A percentile compares a stretch with the other conserved stretches of the same genome.
phyloP scores from a whole-genome alignment of 2,888 invertebrate species.

The Griposia aprilina region DNA sequence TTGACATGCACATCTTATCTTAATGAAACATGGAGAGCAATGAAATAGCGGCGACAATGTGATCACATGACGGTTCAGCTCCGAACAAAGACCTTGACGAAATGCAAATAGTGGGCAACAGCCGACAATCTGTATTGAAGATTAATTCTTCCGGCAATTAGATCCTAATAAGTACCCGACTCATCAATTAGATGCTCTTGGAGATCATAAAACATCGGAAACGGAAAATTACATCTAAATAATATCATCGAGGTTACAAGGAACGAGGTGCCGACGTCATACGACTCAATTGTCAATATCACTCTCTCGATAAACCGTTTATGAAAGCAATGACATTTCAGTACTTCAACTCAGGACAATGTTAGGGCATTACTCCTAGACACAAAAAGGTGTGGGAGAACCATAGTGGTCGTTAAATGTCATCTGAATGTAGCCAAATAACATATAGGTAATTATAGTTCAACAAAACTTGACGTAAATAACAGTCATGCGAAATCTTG shows the following conservation, averaged over 20 bases:
- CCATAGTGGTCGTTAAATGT: conserved; percentile 7
- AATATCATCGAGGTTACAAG: conserved; percentile 19
- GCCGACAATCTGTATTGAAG: conserved; percentile 52
- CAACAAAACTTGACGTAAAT: conserved; percentile 14
- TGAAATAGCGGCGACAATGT: conserved; percentile 29
- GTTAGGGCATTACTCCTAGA: conserved; percentile 45
- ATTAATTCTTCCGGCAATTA: conserved; percentile 66
- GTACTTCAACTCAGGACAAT: conserved; percentile 8
- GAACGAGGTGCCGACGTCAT: conserved; percentile 32
- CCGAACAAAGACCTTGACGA: conserved; percentile 50
- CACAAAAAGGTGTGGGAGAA: conserved; percentile 20
- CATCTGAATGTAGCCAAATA: conserved; percentile 4
- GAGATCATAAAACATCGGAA: conserved; percentile 49
- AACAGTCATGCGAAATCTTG: not conserved
- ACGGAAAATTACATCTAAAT: conserved; percentile 51
- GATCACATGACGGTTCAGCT: conserved; percentile 47
- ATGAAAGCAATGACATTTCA: conserved; percentile 41
- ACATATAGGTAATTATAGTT: not conserved
- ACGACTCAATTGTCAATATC: conserved; percentile 21
- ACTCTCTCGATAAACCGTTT: conserved; percentile 14
- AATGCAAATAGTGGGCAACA: conserved; percentile 49
- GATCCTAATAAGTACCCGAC: conserved; percentile 36
- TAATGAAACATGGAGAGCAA: conserved; percentile 54
- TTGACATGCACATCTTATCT: conserved; percentile 49
- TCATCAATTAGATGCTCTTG: conserved; percentile 61